Evolutionary conservation across 2,113 vertebrate genomes (phyloP), one percentile per base, ranked within the genome.

Genomic region (Oreochromis niloticus): DNA sequence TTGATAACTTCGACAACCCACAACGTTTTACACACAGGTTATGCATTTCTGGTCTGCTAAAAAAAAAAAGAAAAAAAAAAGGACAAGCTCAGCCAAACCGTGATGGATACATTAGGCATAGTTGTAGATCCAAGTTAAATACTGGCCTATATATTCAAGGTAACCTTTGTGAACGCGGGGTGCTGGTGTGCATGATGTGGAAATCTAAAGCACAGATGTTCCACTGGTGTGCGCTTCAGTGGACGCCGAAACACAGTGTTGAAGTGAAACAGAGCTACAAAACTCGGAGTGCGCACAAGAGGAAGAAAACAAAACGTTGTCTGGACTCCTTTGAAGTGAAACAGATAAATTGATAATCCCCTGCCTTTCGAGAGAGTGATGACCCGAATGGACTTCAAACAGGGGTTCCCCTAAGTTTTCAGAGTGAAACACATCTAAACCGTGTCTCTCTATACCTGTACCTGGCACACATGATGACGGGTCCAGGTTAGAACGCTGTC

Each of bases 1-100:
- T 98, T 98, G 97, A 98, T 98, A 98, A 99, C 97, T 98, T 98
- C 97, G 96, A 97, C 97, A 98, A 97, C 97, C 97, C 97, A 97
- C 98, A 97, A 97, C 95, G 97, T 97, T 97, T 97, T 83, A 95
- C 96, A 94, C 96, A 95, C 95, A 94, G 71, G 93, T 94, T 83
- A 93, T 97, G 95, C 96, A 94, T 95, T 95, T 96, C 85, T 89
- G 63, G 88, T 83, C 71, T 84, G 80, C 48, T 12, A 39, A 41
- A 68, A 17, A 17, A 17, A 66, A 66, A 59, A 24, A 59, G 85
- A 86, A 85, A 22, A 80, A 24, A 0, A 30, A 5, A 8, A 92
- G n/a, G 22, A 84, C 56, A 85, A 86, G 84, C 68, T 59, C 22
- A 36, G 71, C 55, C 87, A 88, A 85, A 80, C 30, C 30, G 56